Base-by-base conservation (phyloP, 2,113 vertebrate species). In the Todiramphus saurophagus region DNA sequence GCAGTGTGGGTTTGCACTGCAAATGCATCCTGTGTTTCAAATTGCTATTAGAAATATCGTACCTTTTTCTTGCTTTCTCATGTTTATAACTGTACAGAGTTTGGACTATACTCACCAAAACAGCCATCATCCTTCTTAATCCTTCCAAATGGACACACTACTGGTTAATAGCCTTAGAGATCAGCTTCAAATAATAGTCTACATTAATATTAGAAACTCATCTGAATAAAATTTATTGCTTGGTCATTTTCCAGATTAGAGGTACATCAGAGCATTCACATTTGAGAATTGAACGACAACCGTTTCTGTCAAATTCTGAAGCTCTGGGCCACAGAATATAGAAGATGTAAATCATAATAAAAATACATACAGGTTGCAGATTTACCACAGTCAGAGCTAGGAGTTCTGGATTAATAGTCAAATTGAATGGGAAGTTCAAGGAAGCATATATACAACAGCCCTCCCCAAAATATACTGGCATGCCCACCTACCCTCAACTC, bases 221-320 rank as follows among this genome's bases (percentile, higher is more conserved):
- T n/a, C 59, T 92, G 87, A 93, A 39, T 62, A 76, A 76, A 94
- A 90, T 28, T 53, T 5, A 31, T 43, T 89, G n/a, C 43, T 33
- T 72, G 80, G 90, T 80, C 80, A 73, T 91, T 59, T 93, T 83
- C 76, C 88, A 43, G 68, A 83, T 74, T 30, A 70, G 89, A 97
- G 85, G 85, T 93, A 95, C 83, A 87, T 78, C 83, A 97, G 46
- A 89, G 79, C 60, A 93, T 87, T 87, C 76, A 89, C 95, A 88
- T 95, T 84, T 91, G 37, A 51, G 62, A 95, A 92, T 66, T 62
- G 84, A 95, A 89, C 89, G 21, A 83, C 7, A 23, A 95, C 92
- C 63, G 62, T 56, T 86, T 93, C 51, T 87, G 75, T 91, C 77
- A 88, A 87, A 93, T 93, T 86, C 68, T 94, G 73, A 89, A 90